Base-by-base conservation (phyloP, 2,888 invertebrate genomes). In the Cremastobaeus sp. region DNA sequence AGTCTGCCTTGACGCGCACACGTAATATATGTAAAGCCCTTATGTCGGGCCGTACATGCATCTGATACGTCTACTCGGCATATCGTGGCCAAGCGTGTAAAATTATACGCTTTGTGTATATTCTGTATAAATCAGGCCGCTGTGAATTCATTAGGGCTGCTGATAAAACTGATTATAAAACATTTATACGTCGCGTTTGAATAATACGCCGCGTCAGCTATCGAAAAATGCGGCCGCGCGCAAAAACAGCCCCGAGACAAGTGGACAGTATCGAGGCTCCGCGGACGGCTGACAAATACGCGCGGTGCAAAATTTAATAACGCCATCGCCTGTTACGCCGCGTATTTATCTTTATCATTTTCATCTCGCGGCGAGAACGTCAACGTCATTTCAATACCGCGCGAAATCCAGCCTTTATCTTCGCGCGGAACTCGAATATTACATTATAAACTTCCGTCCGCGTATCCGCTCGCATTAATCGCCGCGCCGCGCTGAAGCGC, bases 41-140 rank as follows among this genome's bases (percentile, higher is more conserved):
- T 69, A 45, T 32, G 52, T 43, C 47, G 20, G 28, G 25, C 39
- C 20, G 55, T 55, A 32, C 57, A 68, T 37, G 68, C 45, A 57
- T 70, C 50, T 47, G 50, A 71, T 71, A 57, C 41, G 64, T 59
- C 15, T 64, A 54, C 54, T 59, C 52, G 35, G 59, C 34, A 65
- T 48, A 52, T 72, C 59, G 52, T 59, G 55, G 57, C 65, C 65
- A 72, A 65, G 59, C 65, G 57, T 72, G 59, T 71, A 52, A 72
- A 72, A 72, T 72, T 72, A 72, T 57, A 72, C 65, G 52, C 65
- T 39, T 48, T 47, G 65, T 45, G 50, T 59, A 25, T 50, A 57
- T 50, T 59, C 50, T 30, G 45, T 55, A 64, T 64, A 62, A 70
- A 50, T 55, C 57, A 47, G 14, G 14, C 39, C 4, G 17, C 59